phyloP scores from a whole-genome alignment of 2,113 vertebrate species.

The Xerus inauris region DNA sequence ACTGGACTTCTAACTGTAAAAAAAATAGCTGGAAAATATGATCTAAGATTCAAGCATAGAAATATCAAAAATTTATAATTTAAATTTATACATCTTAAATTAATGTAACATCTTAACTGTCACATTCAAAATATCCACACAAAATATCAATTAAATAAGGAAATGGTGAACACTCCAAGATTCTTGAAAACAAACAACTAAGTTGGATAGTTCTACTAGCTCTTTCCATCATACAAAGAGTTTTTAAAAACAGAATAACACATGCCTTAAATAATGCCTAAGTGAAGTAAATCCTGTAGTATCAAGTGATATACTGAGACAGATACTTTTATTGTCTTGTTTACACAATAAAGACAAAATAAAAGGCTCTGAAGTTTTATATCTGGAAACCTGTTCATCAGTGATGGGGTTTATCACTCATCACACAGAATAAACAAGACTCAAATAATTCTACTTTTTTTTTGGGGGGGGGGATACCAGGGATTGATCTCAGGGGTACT shows the following conservation, averaged over 20 bases:
- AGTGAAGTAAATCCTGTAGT: neutral
- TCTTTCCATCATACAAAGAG: neutral
- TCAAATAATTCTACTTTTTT: too few species aligned
- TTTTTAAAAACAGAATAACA: neutral
- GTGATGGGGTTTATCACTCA: neutral
- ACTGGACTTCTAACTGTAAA: neutral
- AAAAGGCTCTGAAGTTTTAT: neutral
- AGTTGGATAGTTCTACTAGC: neutral
- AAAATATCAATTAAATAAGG: constrained; percentile 32
- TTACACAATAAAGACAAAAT: neutral
- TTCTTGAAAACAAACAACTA: constrained; percentile 45
- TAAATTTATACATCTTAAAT: constrained; percentile 12
- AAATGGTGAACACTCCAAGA: neutral
- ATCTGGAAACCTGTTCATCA: neutral
- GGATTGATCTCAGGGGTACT: too few species aligned
- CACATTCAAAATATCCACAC: neutral
- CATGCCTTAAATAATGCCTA: neutral
- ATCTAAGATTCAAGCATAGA: constrained; percentile 22
- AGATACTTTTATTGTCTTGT: neutral
- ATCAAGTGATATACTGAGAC: neutral
- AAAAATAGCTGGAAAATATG: constrained; percentile 32
- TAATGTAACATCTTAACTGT: neutral
- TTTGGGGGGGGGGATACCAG: too few species aligned
- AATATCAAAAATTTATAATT: neutral
- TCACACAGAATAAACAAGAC: neutral